Conservation (phyloP, 1,140 invertebrate genomes). For the Nephotettix cincticeps region DNA sequence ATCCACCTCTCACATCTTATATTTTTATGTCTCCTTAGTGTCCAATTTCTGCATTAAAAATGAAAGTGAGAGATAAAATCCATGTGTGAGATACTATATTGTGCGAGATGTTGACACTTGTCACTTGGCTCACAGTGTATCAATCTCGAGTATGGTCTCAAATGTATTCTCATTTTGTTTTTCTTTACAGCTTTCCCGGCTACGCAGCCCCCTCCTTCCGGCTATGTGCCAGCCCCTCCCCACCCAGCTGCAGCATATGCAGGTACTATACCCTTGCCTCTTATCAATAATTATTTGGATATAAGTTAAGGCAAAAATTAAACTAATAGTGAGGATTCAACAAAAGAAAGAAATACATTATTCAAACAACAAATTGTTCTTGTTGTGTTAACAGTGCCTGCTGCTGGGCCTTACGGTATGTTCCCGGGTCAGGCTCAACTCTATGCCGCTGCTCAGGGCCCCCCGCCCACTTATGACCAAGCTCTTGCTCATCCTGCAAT, state of each 20-base stretch:
- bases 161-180: background rate
- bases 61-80: too few relatives aligned
- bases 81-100: too few relatives aligned
- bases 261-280: too few relatives aligned
- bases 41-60: too few relatives aligned
- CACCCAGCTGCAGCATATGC: conserved; percentile 52
- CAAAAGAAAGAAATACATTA: too few relatives aligned
- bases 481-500: conserved; percentile 59
- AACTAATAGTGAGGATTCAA: too few relatives aligned
- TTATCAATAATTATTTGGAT: too few relatives aligned
- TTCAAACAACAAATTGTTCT: too few relatives aligned
- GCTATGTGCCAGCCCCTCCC: conserved; percentile 53
- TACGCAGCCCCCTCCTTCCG: conserved; percentile 53
- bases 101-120: too few relatives aligned
- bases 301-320: too few relatives aligned
- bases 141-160: background rate
- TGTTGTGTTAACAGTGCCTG: conserved; percentile 51
- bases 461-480: conserved; percentile 64
- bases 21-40: too few relatives aligned
- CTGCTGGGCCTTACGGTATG: conserved; percentile 62
- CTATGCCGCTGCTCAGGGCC: conserved; percentile 48
- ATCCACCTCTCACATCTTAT: too few relatives aligned
- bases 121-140: background rate
- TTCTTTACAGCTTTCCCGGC: conserved; percentile 54
- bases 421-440: conserved; percentile 54